Evolutionary conservation across 2,888 invertebrate species (phyloP), one percentile per base, ranked within the genome.

Genomic region (Cosmopolites sordidus): DNA sequence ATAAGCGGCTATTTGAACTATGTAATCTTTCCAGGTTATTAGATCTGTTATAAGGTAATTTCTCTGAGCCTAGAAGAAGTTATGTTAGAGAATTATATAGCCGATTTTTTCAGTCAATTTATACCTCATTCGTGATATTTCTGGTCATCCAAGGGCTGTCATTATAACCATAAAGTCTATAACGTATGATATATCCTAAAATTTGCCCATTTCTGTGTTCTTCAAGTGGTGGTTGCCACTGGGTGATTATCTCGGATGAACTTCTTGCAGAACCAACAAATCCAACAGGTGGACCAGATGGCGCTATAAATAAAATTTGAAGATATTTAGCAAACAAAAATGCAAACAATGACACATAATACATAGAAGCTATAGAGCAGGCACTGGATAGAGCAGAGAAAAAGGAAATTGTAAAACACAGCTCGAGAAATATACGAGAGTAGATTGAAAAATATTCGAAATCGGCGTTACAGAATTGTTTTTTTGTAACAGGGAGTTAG

Each of bases 21-120:
- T 86, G 69, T 99, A 99, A 74, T 95, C 94, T 72, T 96, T 94
- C 95, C 96, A 98, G 0, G 95, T 95, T 54, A 97, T 97, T 58
- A 99, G 78, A 66, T 95, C 95, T 64, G 89, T 84, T 48, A 98
- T 91, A 1, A 94, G 79, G 68, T 87, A 94, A 72, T 90, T 93
- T 63, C 92, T 83, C 69, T 93, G 92, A 0, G 90, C 90, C 72
- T 77, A 61, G 27, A 68, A 11, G 53, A 6, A 41, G 6, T 9
- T 30, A 30, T 4, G 15, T 16, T 40, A 40, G 6, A 29, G 38
- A 3, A 16, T 37, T 38, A 5, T 16, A 4, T 8, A 3, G 16
- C 3, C 8, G 3, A 22, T 22, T 22, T 5, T 22, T 22, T 5
- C 8, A 5, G 3, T 8, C 6, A 37, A 8, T 3, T 17, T n/a